Percentiles rank a stretch among this genome's conserved stretches.
phyloP scores from a whole-genome alignment of 2,888 invertebrate species.

The Dromius quadrimaculatus region DNA sequence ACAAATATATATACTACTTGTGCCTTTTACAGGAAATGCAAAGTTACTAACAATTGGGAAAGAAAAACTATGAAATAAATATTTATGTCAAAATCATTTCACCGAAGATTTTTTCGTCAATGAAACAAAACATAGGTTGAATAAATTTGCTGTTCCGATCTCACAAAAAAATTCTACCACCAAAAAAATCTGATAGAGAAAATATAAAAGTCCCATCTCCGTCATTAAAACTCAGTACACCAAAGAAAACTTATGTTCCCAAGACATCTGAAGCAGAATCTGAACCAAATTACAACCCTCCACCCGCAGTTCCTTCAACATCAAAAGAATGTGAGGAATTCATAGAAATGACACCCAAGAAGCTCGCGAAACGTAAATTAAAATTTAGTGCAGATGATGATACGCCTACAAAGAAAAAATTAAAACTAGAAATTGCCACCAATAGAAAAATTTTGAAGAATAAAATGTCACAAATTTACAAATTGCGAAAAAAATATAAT shows the following conservation, averaged over 20 bases:
- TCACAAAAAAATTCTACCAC: not conserved
- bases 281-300: not conserved
- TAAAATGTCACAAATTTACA: not conserved
- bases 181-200: not conserved
- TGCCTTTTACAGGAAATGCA: not conserved
- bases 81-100: not conserved
- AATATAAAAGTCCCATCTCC: not conserved
- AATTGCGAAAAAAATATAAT: not conserved
- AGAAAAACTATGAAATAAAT: not conserved
- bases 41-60: not conserved
- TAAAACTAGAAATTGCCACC: not conserved
- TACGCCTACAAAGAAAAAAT: not conserved
- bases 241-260: not conserved
- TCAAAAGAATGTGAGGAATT: not conserved
- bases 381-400: not conserved
- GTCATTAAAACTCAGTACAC: not conserved
- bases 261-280: not conserved
- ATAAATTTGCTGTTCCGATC: not conserved
- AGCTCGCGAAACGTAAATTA: not conserved
- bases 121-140: not conserved
- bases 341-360: not conserved
- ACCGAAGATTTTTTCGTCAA: no score
- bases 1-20: no score
- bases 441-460: not conserved
- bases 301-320: not conserved